Conservation (phyloP, 2,113 vertebrate species). For the Hippolais icterina region DNA sequence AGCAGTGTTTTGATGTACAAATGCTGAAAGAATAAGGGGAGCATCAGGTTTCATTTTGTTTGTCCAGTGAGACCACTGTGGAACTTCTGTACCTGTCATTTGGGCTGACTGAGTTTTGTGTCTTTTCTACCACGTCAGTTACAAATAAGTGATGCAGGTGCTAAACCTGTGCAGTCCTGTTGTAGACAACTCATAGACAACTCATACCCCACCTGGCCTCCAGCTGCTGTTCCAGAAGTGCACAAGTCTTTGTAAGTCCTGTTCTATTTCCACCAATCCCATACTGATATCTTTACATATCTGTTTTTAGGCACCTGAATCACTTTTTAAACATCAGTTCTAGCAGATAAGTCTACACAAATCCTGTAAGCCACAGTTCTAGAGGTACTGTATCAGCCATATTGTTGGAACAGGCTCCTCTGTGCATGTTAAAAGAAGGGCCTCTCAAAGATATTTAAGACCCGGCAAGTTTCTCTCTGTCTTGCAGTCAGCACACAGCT, state of each 20-base stretch:
- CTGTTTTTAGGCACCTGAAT: background rate
- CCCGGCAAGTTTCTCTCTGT: background rate
- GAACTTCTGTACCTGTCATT: background rate
- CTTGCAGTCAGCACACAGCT: background rate
- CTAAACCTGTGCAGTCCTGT: background rate
- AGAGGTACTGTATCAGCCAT: background rate
- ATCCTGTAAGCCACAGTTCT: background rate
- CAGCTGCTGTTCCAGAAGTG: background rate
- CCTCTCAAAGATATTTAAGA: background rate
- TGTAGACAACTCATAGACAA: background rate
- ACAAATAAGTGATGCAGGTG: rapidly evolving
- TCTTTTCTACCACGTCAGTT: background rate
- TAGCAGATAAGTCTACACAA: background rate
- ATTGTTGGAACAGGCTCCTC: background rate
- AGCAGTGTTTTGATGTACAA: background rate
- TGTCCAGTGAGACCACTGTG: background rate
- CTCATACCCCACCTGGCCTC: background rate
- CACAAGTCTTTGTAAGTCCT: background rate
- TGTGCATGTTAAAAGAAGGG: background rate
- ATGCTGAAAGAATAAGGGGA: background rate
- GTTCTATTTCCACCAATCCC: background rate
- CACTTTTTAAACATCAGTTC: background rate
- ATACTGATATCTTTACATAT: background rate
- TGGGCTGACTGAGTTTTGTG: background rate
- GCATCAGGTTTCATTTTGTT: background rate